Conservation (phyloP, 2,113 vertebrate genomes). For the Salvelinus sp. region DNA sequence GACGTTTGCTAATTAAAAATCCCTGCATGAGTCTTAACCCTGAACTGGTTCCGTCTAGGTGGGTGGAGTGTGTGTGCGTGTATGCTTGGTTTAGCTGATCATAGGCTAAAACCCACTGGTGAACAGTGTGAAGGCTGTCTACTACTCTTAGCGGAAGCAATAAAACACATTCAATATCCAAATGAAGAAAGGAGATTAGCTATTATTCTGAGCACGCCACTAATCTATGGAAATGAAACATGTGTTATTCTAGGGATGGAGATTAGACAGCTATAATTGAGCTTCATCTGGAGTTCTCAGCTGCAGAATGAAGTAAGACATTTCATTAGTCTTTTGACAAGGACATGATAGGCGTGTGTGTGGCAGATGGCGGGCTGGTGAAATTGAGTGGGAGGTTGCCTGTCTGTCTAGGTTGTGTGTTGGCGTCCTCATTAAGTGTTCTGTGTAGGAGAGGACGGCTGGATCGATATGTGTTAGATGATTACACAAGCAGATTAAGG, state of each 20-base stretch:
- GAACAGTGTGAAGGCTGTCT: background rate
- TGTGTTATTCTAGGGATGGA: constrained; percentile 63
- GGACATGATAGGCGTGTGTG: constrained; percentile 59
- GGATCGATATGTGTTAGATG: constrained; percentile 92
- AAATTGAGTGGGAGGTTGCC: constrained; percentile 22
- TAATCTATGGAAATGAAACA: constrained; percentile 51
- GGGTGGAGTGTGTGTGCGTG: constrained; percentile 29
- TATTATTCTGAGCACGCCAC: too few species aligned
- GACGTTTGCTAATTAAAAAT: constrained; percentile 66
- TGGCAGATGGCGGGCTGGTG: constrained; percentile 19
- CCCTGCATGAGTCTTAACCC: too few species aligned
- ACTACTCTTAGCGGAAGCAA: background rate
- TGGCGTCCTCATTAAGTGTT: constrained; percentile 58
- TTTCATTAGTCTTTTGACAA: constrained; percentile 79
- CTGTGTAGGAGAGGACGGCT: constrained; percentile 53
- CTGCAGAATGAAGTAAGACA: constrained; percentile 72
- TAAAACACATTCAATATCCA: background rate
- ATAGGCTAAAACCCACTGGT: background rate
- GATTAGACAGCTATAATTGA: constrained; percentile 73
- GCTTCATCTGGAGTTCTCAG: constrained; percentile 59
- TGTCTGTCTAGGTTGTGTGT: constrained; percentile 73
- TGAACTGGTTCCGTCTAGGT: constrained; percentile 24
- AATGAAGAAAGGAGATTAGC: constrained; percentile 18
- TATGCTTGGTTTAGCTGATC: background rate
- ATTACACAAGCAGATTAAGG: constrained; percentile 96